Percentiles rank a stretch among this genome's conserved stretches.
These are phyloP conservation scores for Tragopan temminckii DNA, from an alignment of 2,797 vertebrate genomes.

Conservation along the genomic window DNA sequence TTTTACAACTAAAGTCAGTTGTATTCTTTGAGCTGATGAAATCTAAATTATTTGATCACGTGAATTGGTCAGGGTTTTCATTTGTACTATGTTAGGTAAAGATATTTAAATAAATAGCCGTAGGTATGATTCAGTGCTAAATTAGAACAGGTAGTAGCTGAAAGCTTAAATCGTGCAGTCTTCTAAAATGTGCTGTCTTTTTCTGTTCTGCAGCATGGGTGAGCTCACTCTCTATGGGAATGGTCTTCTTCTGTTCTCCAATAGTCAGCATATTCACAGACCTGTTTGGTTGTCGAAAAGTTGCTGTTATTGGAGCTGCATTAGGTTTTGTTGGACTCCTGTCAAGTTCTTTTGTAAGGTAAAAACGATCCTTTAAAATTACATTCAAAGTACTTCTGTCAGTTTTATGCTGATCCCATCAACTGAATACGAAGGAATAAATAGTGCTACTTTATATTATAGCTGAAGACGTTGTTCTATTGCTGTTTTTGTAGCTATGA, in stretches of 20 bases:
- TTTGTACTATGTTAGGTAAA: background rate
- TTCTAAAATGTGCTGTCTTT: background rate
- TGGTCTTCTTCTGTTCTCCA: slow-evolving; percentile 98
- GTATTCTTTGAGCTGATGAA: background rate
- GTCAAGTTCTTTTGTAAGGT: slow-evolving; percentile 94
- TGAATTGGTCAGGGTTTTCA: background rate
- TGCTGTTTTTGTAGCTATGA: background rate
- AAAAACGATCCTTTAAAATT: background rate
- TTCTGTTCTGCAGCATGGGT: slow-evolving; percentile 89
- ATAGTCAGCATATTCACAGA: slow-evolving; percentile 96
- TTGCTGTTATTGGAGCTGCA: slow-evolving; percentile 90
- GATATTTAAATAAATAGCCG: background rate
- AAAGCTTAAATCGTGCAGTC: background rate
- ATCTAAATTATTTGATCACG: background rate
- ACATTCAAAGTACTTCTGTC: background rate
- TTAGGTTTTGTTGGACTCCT: slow-evolving; percentile 90
- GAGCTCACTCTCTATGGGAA: slow-evolving; percentile 95
- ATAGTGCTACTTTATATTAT: background rate
- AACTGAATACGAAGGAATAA: background rate
- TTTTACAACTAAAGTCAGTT: background rate
- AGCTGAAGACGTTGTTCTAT: background rate
- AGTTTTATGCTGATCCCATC: background rate
- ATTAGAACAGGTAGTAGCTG: background rate
- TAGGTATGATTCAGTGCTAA: background rate
- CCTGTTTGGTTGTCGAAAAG: slow-evolving; percentile 90